These are phyloP conservation scores for Propithecus deckenii DNA, from an alignment of 2,797 vertebrate genomes.

Conservation along the genomic window DNA sequence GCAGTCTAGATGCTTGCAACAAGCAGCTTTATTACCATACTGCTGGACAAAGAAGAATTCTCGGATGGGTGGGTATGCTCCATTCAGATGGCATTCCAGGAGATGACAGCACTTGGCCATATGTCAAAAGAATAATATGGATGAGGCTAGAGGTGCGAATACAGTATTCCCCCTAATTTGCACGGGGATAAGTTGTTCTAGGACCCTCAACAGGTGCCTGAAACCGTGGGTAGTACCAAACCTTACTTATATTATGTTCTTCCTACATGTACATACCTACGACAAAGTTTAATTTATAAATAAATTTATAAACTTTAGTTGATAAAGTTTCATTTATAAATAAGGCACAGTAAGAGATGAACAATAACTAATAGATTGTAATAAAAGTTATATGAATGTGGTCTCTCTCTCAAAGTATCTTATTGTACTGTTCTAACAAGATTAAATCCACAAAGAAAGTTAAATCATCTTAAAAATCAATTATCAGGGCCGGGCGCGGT, in stretches of 20 bases:
- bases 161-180: neutral
- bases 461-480: slow-evolving; percentile 15
- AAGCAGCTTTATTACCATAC: neutral
- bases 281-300: neutral
- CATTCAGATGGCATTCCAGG: neutral
- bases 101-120: neutral
- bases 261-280: neutral
- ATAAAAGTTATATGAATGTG: neutral
- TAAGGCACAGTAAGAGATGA: neutral
- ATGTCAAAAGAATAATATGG: neutral
- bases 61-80: neutral
- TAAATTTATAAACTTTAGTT: neutral
- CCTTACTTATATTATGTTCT: neutral
- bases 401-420: neutral
- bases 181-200: neutral
- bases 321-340: neutral
- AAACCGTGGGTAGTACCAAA: neutral
- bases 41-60: neutral
- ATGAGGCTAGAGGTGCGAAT: neutral
- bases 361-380: neutral
- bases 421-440: neutral
- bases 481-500: neutral
- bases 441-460: neutral
- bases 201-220: neutral
- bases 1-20: neutral